A percentile compares a stretch with the other conserved stretches of the same genome.
Conservation (phyloP, 2,888 invertebrate species). For the Platerodrilus igneus region DNA sequence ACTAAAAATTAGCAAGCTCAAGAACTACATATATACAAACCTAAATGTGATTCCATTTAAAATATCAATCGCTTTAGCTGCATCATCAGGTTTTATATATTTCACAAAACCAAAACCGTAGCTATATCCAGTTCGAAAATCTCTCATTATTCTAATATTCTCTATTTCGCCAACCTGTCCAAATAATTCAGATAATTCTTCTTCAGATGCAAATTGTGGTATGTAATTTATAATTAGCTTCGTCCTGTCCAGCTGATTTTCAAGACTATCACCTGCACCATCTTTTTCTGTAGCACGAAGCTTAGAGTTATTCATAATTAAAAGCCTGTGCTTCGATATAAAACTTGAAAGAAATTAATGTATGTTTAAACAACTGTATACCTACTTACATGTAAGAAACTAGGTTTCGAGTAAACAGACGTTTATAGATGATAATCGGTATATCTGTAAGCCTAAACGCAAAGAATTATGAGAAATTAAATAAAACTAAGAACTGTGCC, state of each 20-base stretch:
- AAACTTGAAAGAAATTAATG: too few species aligned
- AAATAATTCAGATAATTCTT: constrained; percentile 85
- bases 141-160: constrained; percentile 87
- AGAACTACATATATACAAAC: constrained; percentile 23
- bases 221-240: constrained; percentile 95
- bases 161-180: constrained; percentile 84
- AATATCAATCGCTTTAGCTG: constrained; percentile 77
- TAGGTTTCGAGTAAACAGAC: too few species aligned
- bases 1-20: constrained; percentile 2
- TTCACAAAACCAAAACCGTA: constrained; percentile 96
- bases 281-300: constrained; percentile 14
- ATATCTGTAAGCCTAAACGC: too few species aligned
- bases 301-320: too few species aligned
- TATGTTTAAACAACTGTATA: too few species aligned
- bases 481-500: too few species aligned
- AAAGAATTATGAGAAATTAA: too few species aligned
- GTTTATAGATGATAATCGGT: too few species aligned
- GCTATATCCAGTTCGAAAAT: constrained; percentile 86
- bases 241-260: constrained; percentile 49
- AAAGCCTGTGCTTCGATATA: too few species aligned
- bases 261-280: constrained; percentile 40
- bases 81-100: constrained; percentile 80
- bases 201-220: constrained; percentile 89
- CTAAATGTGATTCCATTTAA: constrained; percentile 65
- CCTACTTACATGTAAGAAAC: too few species aligned